Evolutionary conservation across 2,797 vertebrate genomes (phyloP).

Genomic region (Lacerta agilis): DNA sequence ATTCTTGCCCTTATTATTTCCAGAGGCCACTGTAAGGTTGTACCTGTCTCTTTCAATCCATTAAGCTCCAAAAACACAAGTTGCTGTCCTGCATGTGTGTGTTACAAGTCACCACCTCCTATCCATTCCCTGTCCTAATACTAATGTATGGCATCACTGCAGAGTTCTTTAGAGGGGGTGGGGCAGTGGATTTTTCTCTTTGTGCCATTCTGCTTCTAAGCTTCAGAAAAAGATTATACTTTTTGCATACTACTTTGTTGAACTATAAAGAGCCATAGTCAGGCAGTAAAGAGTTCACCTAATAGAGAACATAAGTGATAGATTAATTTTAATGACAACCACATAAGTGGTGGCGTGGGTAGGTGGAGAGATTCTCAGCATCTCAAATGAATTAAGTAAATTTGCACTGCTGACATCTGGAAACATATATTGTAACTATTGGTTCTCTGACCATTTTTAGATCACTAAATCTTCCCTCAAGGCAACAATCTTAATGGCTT

Average conservation of each 20-base stretch:
- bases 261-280: not conserved
- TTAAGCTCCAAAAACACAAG: not conserved
- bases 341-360: not conserved
- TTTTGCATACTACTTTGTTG: not conserved
- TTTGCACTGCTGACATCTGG: not conserved
- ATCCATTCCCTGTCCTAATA: not conserved
- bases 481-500: constrained; percentile 20
- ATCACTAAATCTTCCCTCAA: not conserved
- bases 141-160: not conserved
- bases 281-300: not conserved
- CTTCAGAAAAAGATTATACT: constrained; percentile 27
- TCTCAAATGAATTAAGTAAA: not conserved
- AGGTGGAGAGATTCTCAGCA: not conserved
- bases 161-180: not conserved
- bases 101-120: not conserved
- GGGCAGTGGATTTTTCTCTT: not conserved
- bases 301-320: not conserved
- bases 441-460: not conserved
- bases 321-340: not conserved
- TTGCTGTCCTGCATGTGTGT: not conserved
- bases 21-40: not conserved
- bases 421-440: constrained; percentile 9
- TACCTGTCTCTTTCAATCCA: not conserved
- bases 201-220: constrained; percentile 1
- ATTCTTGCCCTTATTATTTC: not conserved